Conservation (phyloP, 2,113 vertebrate genomes). For the Osmerus eperlanus region DNA sequence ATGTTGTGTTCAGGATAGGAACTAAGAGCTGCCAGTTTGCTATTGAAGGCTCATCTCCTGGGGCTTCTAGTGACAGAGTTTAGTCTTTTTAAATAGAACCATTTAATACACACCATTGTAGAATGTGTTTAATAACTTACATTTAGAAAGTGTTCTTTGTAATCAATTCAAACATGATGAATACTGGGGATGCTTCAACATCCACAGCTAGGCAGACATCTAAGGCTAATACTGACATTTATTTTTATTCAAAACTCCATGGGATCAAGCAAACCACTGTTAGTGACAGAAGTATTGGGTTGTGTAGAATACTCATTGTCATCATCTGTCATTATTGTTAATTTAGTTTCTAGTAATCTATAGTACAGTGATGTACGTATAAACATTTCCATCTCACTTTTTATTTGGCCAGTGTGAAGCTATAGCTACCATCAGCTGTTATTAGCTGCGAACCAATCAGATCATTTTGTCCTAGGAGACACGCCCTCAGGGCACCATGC, state of each 20-base stretch:
- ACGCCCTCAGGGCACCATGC: constrained; percentile 47
- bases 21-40: constrained; percentile 49
- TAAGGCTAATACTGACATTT: too few relatives aligned
- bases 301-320: not conserved
- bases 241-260: too few relatives aligned
- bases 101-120: constrained; percentile 19
- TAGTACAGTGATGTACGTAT: constrained; percentile 23
- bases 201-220: too few relatives aligned
- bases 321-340: not conserved
- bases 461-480: constrained; percentile 11
- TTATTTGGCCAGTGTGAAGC: constrained; percentile 29
- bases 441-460: constrained; percentile 70
- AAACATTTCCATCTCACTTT: constrained; percentile 28
- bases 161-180: not conserved
- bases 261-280: not conserved
- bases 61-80: constrained; percentile 33
- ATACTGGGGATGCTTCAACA: not conserved
- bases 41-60: constrained; percentile 39
- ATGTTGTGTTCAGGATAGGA: constrained; percentile 38
- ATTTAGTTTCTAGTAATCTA: too few relatives aligned
- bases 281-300: not conserved
- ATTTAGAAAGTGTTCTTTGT: not conserved
- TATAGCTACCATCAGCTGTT: constrained; percentile 63
- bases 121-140: not conserved
- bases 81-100: constrained; percentile 41